Percentiles rank a stretch among this genome's conserved stretches.
Evolutionary conservation across 1,140 invertebrate species (phyloP).

Genomic region (Drusus annulatus): DNA sequence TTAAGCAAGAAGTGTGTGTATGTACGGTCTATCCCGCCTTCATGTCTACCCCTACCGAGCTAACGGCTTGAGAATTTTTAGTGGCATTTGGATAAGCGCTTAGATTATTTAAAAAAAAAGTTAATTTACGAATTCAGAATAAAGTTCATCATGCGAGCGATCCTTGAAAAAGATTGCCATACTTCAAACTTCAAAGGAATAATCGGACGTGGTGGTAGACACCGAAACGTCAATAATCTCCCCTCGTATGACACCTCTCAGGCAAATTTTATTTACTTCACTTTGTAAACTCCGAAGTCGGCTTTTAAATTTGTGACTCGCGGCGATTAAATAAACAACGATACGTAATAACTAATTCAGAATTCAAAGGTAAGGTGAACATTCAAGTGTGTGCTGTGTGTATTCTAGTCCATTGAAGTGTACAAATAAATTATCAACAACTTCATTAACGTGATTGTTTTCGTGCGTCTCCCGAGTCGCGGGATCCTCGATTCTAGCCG

Average conservation of each 20-base stretch:
- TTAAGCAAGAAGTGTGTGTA: too few relatives aligned
- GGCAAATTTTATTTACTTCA: conserved; percentile 29
- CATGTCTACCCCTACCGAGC: too few relatives aligned
- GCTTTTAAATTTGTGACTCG: conserved; percentile 10
- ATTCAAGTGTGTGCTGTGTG: neutral
- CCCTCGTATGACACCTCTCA: conserved; percentile 36
- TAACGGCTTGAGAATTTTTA: too few relatives aligned
- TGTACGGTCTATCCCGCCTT: too few relatives aligned
- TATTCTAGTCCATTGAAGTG: neutral
- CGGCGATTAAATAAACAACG: neutral
- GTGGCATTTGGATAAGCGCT: too few relatives aligned
- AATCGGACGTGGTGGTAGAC: conserved; percentile 27
- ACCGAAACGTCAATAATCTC: conserved; percentile 49
- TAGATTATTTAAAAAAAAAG: too few relatives aligned
- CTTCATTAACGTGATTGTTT: conserved; percentile 23
- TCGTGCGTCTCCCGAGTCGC: neutral
- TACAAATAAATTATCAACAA: conserved; percentile 32
- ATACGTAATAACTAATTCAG: neutral
- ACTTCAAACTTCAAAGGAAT: too few relatives aligned
- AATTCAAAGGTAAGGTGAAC: neutral
- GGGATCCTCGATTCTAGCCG: conserved; percentile 11
- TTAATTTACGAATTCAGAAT: too few relatives aligned
- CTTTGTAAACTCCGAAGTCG: conserved; percentile 17
- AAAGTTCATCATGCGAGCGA: too few relatives aligned
- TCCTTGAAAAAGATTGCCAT: too few relatives aligned